Evolutionary conservation across 2,888 invertebrate genomes (phyloP).

Genomic region (Ophonus ardosiacus): DNA sequence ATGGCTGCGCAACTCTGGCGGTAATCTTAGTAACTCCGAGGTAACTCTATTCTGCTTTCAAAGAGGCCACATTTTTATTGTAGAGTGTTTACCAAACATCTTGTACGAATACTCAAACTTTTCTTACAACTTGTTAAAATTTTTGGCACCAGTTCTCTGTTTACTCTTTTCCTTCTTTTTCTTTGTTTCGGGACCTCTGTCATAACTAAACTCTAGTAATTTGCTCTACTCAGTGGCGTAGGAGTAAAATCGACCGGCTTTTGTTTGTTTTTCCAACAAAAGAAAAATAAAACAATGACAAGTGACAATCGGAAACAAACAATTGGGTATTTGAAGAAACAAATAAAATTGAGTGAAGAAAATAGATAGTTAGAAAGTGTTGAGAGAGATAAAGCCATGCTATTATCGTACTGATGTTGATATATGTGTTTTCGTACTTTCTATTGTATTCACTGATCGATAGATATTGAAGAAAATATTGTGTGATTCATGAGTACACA

Average conservation of each 20-base stretch:
- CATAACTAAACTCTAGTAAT: background rate
- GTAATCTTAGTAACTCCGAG: too few relatives aligned
- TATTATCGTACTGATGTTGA: slow-evolving; percentile 13
- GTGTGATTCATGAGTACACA: slow-evolving; percentile 4
- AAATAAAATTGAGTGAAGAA: slow-evolving; percentile 15
- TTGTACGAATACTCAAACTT: background rate
- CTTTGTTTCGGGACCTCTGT: background rate
- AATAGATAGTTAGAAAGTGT: slow-evolving; percentile 32
- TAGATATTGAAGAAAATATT: slow-evolving; percentile 21
- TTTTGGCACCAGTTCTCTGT: background rate
- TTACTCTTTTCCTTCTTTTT: background rate
- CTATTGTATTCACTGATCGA: slow-evolving; percentile 23
- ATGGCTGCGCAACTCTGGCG: too few relatives aligned
- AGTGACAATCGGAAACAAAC: slow-evolving; percentile 43
- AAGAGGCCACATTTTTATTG: background rate
- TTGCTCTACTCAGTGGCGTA: slow-evolving; percentile 7
- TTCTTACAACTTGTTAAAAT: background rate
- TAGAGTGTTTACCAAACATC: background rate
- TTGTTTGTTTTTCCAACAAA: slow-evolving; percentile 37
- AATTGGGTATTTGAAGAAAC: slow-evolving; percentile 37
- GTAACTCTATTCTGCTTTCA: too few relatives aligned
- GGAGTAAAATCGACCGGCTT: background rate
- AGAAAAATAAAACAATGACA: slow-evolving; percentile 44
- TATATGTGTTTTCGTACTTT: slow-evolving; percentile 38
- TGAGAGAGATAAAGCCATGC: slow-evolving; percentile 16